These are phyloP conservation scores for Nomada goodeniana DNA, from an alignment of 2,888 invertebrate genomes.

Conservation along the genomic window DNA sequence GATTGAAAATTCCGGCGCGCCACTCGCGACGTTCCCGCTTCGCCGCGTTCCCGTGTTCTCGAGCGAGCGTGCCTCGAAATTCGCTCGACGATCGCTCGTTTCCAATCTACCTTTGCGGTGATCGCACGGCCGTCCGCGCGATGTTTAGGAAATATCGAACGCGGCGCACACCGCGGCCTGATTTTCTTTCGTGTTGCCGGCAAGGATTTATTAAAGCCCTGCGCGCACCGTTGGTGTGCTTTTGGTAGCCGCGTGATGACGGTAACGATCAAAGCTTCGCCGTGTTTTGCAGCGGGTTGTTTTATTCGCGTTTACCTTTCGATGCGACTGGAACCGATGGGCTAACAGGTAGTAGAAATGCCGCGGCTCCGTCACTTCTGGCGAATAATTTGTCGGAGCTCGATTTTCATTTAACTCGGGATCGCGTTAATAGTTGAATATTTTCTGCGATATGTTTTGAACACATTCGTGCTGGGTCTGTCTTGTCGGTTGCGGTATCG, in stretches of 20 bases:
- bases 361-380: too few species aligned
- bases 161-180: constrained; percentile 38
- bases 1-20: constrained; percentile 68
- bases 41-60: constrained; percentile 58
- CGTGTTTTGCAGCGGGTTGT: neutral
- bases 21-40: constrained; percentile 57
- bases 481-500: too few species aligned
- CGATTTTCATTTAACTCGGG: too few species aligned
- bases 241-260: neutral
- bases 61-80: constrained; percentile 49
- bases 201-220: constrained; percentile 42
- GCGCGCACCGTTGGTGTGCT: neutral
- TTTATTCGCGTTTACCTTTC: too few species aligned
- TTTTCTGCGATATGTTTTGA: too few species aligned
- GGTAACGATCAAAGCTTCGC: neutral
- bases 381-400: too few species aligned
- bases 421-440: too few species aligned
- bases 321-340: too few species aligned
- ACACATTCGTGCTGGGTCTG: too few species aligned
- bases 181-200: constrained; percentile 35
- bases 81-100: constrained; percentile 30
- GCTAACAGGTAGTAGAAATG: too few species aligned
- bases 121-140: constrained; percentile 41
- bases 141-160: constrained; percentile 54
- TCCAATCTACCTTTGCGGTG: constrained; percentile 51